Evolutionary conservation across 2,797 vertebrate species (phyloP).

Genomic region (Silurus lanzhouensis): DNA sequence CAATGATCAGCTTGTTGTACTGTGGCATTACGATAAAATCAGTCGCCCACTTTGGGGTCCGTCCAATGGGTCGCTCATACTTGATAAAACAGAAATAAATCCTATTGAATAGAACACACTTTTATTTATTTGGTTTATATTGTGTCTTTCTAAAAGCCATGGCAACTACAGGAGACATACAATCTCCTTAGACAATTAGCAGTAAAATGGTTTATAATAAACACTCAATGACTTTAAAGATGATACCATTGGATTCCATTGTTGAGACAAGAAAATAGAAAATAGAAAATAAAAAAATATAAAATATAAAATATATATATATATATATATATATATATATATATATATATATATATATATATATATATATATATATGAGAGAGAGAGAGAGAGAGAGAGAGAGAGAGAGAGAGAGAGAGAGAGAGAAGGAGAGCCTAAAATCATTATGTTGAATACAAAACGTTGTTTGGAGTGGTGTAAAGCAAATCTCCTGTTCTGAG

Average conservation of each 20-base stretch:
- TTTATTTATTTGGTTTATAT: background rate
- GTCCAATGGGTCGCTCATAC: constrained; percentile 64
- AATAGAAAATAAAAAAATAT: too few species aligned
- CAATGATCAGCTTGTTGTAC: constrained; percentile 76
- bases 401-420: too few species aligned
- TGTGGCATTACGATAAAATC: constrained; percentile 74
- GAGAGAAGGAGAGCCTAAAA: background rate
- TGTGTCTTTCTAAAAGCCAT: too few species aligned
- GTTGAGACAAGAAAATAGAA: background rate
- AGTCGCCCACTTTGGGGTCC: constrained; percentile 72
- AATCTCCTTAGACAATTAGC: background rate
- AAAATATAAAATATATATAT: too few species aligned
- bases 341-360: too few species aligned
- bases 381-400: too few species aligned
- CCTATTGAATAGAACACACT: background rate
- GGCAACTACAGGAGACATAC: background rate
- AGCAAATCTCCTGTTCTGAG: background rate
- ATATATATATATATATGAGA: too few species aligned
- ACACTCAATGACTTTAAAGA: background rate
- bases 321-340: too few species aligned
- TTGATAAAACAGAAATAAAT: constrained; percentile 41
- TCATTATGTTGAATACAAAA: background rate
- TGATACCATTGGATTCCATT: background rate
- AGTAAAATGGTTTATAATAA: background rate
- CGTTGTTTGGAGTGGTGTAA: background rate